Evolutionary conservation across 30 jellyfish, hydroid and myxozoan genomes (phyloP).

Genomic region (Nemopilema nomurai): DNA sequence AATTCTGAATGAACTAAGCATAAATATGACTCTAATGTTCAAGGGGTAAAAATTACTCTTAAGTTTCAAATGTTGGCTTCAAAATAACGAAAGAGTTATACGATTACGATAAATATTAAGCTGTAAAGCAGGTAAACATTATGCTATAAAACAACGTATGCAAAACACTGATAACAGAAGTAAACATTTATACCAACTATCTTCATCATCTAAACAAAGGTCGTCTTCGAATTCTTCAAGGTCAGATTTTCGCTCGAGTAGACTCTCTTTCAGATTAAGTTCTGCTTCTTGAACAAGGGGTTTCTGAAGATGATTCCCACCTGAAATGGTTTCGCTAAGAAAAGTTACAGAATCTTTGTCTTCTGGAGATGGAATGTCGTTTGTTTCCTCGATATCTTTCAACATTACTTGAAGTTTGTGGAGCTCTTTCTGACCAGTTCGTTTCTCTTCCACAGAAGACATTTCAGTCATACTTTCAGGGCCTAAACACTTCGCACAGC

Average conservation of each 20-base stretch:
- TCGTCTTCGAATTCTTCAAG: slow-evolving; percentile 23
- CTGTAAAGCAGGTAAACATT: too few species aligned
- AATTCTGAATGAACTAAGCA: too few species aligned
- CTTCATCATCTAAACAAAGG: slow-evolving; percentile 47
- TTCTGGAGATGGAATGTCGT: slow-evolving; percentile 59
- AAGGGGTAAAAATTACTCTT: too few species aligned
- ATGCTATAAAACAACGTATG: too few species aligned
- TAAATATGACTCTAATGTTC: too few species aligned
- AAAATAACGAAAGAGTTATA: too few species aligned
- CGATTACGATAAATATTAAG: too few species aligned
- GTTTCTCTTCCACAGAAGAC: slow-evolving; percentile 42
- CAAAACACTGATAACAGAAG: too few species aligned
- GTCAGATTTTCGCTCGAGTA: slow-evolving; percentile 29
- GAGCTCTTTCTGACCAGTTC: slow-evolving; percentile 36
- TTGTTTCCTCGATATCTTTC: slow-evolving; percentile 62
- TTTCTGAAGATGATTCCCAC: not conserved
- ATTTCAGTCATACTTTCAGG: too few species aligned
- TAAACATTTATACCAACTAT: slow-evolving; percentile 54
- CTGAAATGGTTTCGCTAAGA: not conserved
- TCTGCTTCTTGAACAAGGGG: not conserved
- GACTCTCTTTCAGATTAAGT: not conserved
- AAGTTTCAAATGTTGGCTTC: too few species aligned
- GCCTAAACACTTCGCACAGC: too few species aligned
- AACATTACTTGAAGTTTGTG: slow-evolving; percentile 61
- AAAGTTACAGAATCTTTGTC: slow-evolving; percentile 14